These are phyloP conservation scores for Premnoplex brunnescens DNA, from an alignment of 2,797 vertebrate species.

Conservation along the genomic window DNA sequence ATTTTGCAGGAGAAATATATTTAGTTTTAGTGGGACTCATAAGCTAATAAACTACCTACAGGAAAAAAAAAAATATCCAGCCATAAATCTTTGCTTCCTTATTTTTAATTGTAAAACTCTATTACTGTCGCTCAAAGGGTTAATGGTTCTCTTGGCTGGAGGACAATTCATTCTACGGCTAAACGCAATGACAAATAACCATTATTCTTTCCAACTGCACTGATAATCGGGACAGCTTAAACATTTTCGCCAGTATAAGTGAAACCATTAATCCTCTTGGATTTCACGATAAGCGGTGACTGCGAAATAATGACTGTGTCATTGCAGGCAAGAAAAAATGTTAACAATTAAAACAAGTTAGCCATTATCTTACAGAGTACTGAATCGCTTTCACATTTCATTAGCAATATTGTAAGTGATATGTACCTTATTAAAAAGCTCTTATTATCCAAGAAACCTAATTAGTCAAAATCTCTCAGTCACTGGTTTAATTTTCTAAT, in stretches of 20 bases:
- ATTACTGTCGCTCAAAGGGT: slow-evolving; percentile 81
- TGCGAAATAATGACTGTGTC: slow-evolving; percentile 98
- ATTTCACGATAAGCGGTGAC: slow-evolving; percentile 97
- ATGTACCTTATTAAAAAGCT: slow-evolving; percentile 86
- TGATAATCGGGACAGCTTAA: slow-evolving; percentile 99
- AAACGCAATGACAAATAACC: slow-evolving; percentile 99
- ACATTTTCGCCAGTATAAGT: slow-evolving; percentile 97
- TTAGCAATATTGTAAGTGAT: slow-evolving; percentile 87
- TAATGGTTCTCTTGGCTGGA: slow-evolving; percentile 86
- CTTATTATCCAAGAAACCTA: slow-evolving; percentile 85
- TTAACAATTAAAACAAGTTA: slow-evolving; percentile 99
- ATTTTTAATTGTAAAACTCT: slow-evolving; percentile 68
- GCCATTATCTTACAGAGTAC: slow-evolving; percentile 85
- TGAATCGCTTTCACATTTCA: slow-evolving; percentile 88
- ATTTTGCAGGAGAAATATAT: background rate
- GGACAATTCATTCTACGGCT: slow-evolving; percentile 91
- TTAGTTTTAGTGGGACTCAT: background rate
- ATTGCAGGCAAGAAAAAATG: slow-evolving; percentile 90
- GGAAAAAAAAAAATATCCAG: background rate
- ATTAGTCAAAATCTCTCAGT: slow-evolving; percentile 84
- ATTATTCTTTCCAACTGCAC: slow-evolving; percentile 97
- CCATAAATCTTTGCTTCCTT: slow-evolving; percentile 51
- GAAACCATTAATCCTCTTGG: slow-evolving; percentile 99
- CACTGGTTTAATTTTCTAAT: slow-evolving; percentile 76
- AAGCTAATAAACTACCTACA: slow-evolving; percentile 23